Evolutionary conservation across 2,797 vertebrate genomes (phyloP).

Genomic region (Sorex maritimensis): DNA sequence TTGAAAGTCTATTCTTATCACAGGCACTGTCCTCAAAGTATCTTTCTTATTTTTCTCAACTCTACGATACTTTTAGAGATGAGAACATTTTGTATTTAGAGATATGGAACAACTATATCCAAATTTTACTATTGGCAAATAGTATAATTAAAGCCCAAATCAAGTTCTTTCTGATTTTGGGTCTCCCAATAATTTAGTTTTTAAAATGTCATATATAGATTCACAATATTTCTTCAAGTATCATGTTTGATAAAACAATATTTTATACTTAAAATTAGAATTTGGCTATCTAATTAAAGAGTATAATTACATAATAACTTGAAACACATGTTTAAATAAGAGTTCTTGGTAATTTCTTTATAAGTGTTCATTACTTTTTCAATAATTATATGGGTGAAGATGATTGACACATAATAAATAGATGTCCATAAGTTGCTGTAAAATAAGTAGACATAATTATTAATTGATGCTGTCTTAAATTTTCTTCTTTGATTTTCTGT

Average conservation of each 20-base stretch:
- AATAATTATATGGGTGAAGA: not conserved
- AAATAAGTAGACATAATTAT: not conserved
- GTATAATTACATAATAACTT: not conserved
- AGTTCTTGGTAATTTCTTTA: slow-evolving; percentile 35
- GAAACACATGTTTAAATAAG: not conserved
- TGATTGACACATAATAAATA: not conserved
- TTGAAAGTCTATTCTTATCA: slow-evolving; percentile 12
- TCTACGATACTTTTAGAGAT: slow-evolving; percentile 18
- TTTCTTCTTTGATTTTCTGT: not conserved
- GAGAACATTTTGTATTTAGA: slow-evolving; percentile 36
- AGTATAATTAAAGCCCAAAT: not conserved
- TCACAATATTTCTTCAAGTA: too few species aligned
- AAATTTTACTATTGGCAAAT: not conserved
- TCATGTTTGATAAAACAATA: too few species aligned
- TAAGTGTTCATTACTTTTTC: not conserved
- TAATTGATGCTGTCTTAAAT: not conserved
- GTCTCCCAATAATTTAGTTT: not conserved
- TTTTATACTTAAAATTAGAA: too few species aligned
- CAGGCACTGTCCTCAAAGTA: slow-evolving; percentile 22
- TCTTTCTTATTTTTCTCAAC: not conserved
- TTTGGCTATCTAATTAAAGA: too few species aligned
- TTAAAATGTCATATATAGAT: too few species aligned
- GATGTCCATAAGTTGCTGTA: not conserved
- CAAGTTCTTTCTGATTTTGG: not conserved
- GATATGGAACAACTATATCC: slow-evolving; percentile 48